Percentiles rank a stretch among this genome's conserved stretches.
These are phyloP conservation scores for Hydropsyche betteni DNA, from an alignment of 2,888 invertebrate species.

Conservation along the genomic window DNA sequence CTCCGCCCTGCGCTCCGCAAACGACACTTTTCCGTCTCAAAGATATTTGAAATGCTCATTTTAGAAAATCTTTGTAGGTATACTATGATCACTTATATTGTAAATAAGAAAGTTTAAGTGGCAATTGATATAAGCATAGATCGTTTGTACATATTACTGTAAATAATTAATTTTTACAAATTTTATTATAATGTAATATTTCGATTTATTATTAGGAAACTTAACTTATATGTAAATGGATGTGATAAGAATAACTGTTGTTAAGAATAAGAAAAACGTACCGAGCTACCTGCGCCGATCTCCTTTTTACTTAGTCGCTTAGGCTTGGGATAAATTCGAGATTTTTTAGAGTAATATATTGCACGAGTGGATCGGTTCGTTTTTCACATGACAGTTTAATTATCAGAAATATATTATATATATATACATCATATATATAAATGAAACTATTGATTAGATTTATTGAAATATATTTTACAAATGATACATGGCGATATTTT, in stretches of 20 bases:
- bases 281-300: background rate
- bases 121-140: slow-evolving; percentile 47
- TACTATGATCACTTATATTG: slow-evolving; percentile 40
- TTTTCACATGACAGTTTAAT: slow-evolving; percentile 8
- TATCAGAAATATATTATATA: slow-evolving; percentile 2
- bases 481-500: slow-evolving; percentile 51
- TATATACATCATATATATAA: slow-evolving; percentile 20
- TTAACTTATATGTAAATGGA: slow-evolving; percentile 46
- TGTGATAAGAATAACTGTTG: slow-evolving; percentile 7
- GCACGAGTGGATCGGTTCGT: background rate
- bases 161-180: slow-evolving; percentile 51
- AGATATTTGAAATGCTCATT: slow-evolving; percentile 49
- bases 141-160: slow-evolving; percentile 48
- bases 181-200: slow-evolving; percentile 50
- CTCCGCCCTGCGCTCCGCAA: slow-evolving; percentile 30
- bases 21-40: slow-evolving; percentile 47
- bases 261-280: slow-evolving; percentile 67
- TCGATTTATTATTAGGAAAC: slow-evolving; percentile 48
- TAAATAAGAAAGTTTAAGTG: slow-evolving; percentile 42
- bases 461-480: slow-evolving; percentile 50
- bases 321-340: slow-evolving; percentile 18
- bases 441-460: slow-evolving; percentile 47
- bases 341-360: slow-evolving; percentile 17
- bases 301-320: slow-evolving; percentile 14
- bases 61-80: slow-evolving; percentile 44